A percentile compares a stretch with the other conserved stretches of the same genome.
These are phyloP conservation scores for Valencia hispanica DNA, from an alignment of 2,797 vertebrate genomes.

Conservation along the genomic window DNA sequence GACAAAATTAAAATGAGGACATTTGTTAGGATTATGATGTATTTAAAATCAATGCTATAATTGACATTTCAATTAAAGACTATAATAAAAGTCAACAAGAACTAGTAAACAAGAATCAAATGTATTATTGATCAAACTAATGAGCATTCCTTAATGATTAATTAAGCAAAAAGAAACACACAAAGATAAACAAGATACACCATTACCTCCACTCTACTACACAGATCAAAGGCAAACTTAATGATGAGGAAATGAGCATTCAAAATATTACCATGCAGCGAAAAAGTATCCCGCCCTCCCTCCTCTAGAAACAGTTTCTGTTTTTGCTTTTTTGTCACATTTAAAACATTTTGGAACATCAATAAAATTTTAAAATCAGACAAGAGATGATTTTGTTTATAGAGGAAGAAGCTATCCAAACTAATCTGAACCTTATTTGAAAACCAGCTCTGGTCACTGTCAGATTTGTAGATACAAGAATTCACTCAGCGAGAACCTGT, in stretches of 20 bases:
- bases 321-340: neutral
- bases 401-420: neutral
- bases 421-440: too few species aligned
- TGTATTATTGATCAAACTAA: neutral
- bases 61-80: too few species aligned
- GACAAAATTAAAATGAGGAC: too few species aligned
- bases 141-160: neutral
- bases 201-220: neutral
- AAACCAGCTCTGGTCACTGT: too few species aligned
- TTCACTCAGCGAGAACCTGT: too few species aligned
- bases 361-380: neutral
- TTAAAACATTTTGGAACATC: neutral
- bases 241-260: neutral
- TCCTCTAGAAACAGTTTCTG: too few species aligned
- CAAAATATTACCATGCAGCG: neutral
- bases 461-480: too few species aligned
- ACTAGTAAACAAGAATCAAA: neutral
- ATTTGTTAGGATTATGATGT: too few species aligned
- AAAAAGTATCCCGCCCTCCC: neutral
- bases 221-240: neutral
- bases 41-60: neutral
- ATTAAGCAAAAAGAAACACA: neutral
- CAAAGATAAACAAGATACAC: neutral
- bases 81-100: neutral
- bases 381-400: neutral